Evolutionary conservation across 2,888 invertebrate species (phyloP).

Genomic region (Dryococelus australis): DNA sequence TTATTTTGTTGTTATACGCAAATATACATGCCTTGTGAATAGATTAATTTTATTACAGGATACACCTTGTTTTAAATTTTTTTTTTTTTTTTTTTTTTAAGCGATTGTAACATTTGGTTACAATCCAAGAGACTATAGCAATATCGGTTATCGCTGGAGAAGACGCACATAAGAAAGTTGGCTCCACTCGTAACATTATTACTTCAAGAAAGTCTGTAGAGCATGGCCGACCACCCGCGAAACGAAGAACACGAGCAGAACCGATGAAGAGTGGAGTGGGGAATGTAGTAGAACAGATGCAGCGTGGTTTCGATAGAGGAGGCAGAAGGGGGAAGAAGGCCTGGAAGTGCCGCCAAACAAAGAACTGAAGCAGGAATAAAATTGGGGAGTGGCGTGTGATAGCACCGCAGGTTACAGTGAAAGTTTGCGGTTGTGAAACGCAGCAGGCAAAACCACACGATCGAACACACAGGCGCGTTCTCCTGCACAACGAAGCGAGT

Average conservation of each 20-base stretch:
- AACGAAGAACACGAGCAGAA: not conserved
- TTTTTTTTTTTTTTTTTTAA: too few species aligned
- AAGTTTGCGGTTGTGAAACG: not conserved
- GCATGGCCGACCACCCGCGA: not conserved
- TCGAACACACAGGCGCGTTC: not conserved
- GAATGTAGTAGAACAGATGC: not conserved
- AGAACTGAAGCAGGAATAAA: not conserved
- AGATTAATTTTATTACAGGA: too few species aligned
- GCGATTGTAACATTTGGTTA: too few species aligned
- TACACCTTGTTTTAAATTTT: too few species aligned
- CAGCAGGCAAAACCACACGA: not conserved
- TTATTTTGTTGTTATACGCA: too few species aligned
- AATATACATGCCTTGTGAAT: too few species aligned
- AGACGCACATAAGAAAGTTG: too few species aligned
- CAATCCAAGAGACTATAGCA: too few species aligned
- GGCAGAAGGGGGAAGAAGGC: not conserved
- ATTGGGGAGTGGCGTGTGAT: not conserved
- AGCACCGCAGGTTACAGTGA: not conserved
- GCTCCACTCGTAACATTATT: too few species aligned
- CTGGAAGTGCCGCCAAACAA: not conserved
- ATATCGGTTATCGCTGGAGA: too few species aligned
- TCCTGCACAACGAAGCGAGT: too few species aligned
- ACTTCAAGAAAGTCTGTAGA: too few species aligned
- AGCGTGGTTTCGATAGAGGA: not conserved
- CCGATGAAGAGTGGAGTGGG: not conserved